Conservation (phyloP, 2,113 vertebrate species). For the Pelobates fuscus region DNA sequence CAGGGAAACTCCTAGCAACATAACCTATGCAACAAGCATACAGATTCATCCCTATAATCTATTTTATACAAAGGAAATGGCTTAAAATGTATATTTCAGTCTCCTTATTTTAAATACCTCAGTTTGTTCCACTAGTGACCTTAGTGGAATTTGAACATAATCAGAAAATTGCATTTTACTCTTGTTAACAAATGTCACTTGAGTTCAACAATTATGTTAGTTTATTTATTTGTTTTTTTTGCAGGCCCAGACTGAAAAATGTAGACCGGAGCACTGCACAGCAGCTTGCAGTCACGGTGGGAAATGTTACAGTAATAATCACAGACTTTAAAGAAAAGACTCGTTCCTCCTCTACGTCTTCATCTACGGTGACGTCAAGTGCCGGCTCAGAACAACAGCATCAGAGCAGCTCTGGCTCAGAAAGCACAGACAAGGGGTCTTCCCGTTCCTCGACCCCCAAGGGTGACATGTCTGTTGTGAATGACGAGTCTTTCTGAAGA, state of each 20-base stretch:
- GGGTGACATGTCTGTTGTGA: conserved; percentile 90
- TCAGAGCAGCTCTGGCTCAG: conserved; percentile 97
- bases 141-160: no score
- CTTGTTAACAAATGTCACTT: no score
- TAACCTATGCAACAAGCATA: no score
- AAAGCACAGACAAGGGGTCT: conserved; percentile 99
- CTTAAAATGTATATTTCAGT: no score
- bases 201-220: no score
- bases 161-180: no score
- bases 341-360: conserved; percentile 95
- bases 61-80: no score
- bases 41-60: no score
- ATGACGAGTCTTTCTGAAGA: conserved; percentile 97
- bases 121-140: no score
- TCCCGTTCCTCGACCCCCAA: conserved; percentile 97
- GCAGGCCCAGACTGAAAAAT: conserved; percentile 97
- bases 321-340: conserved; percentile 99
- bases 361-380: conserved; percentile 97
- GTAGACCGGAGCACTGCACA: conserved; percentile 96
- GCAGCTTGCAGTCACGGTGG: conserved; percentile 97
- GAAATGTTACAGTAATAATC: conserved; percentile 98
- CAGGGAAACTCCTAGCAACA: no score
- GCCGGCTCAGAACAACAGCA: conserved; percentile 96
- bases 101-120: no score
- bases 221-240: not conserved